A percentile compares a stretch with the other conserved stretches of the same genome.
Conservation (phyloP, 2,113 vertebrate genomes). For the Istiophorus platypterus region DNA sequence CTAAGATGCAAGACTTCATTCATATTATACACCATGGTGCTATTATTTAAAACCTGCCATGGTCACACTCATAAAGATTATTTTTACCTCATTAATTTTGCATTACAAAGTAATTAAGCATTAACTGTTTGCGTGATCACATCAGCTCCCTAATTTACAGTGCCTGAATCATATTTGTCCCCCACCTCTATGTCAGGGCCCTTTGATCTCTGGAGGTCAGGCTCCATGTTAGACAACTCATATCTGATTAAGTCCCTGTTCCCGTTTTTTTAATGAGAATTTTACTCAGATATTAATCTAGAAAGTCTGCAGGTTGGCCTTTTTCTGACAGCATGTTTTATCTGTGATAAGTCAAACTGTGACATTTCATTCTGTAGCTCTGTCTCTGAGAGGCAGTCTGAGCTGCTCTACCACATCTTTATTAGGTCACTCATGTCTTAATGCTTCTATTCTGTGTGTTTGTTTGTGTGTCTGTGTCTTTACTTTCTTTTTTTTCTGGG, state of each 20-base stretch:
- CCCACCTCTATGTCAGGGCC: slow-evolving; percentile 7
- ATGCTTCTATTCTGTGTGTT: slow-evolving; percentile 31
- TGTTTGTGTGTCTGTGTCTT: slow-evolving; percentile 29
- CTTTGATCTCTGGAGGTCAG: slow-evolving; percentile 55
- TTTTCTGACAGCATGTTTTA: slow-evolving; percentile 73
- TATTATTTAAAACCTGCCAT: neutral
- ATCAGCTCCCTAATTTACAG: slow-evolving; percentile 7
- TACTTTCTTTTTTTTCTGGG: slow-evolving; percentile 26
- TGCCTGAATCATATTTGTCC: neutral
- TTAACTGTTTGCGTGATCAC: slow-evolving; percentile 9
- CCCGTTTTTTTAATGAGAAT: slow-evolving; percentile 73
- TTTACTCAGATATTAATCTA: slow-evolving; percentile 64
- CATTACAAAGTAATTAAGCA: neutral
- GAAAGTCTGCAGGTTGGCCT: slow-evolving; percentile 63
- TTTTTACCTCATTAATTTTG: neutral
- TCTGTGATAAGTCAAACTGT: slow-evolving; percentile 63
- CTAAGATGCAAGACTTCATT: neutral
- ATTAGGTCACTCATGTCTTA: slow-evolving; percentile 49
- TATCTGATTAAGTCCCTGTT: slow-evolving; percentile 61
- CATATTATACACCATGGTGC: neutral
- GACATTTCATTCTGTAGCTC: slow-evolving; percentile 70
- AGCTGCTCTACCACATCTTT: slow-evolving; percentile 51
- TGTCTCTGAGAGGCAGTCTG: slow-evolving; percentile 47
- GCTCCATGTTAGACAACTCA: slow-evolving; percentile 43
- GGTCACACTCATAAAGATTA: neutral